A percentile compares a stretch with the other conserved stretches of the same genome.
phyloP scores from a whole-genome alignment of 2,797 vertebrate species.

The Takifugu ocellatus region DNA sequence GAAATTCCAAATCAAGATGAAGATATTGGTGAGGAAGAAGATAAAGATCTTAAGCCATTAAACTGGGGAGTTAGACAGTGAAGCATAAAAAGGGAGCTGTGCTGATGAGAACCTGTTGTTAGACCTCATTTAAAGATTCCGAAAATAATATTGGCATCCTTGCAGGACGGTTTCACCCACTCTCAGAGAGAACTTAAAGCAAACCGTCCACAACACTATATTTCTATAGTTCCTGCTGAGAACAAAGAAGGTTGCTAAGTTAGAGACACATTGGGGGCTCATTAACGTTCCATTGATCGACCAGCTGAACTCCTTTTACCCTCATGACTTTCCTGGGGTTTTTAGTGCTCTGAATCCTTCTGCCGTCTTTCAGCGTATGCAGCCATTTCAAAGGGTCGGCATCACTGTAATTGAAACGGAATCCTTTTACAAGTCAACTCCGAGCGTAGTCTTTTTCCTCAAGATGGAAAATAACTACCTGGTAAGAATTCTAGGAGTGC shows the following conservation, averaged over 20 bases:
- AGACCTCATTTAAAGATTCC: conserved; percentile 11
- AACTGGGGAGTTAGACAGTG: too few relatives aligned
- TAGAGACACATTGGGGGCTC: conserved; percentile 46
- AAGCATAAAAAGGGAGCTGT: too few relatives aligned
- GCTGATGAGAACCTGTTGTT: background rate
- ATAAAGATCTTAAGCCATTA: background rate
- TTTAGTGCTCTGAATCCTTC: conserved; percentile 11
- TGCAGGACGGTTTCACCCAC: conserved; percentile 14
- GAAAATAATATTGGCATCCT: conserved; percentile 4
- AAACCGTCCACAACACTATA: conserved; percentile 26
- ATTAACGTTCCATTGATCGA: conserved; percentile 51
- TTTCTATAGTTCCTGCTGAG: conserved; percentile 41
- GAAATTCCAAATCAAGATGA: too few relatives aligned
- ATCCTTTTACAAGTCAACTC: background rate
- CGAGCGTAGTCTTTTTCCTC: conserved; percentile 8
- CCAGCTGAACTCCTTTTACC: conserved; percentile 53
- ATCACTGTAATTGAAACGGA: conserved; percentile 16
- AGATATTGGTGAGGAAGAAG: too few relatives aligned
- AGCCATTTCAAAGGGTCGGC: conserved; percentile 8
- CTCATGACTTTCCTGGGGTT: conserved; percentile 18
- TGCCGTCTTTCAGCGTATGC: background rate
- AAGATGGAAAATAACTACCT: conserved; percentile 3
- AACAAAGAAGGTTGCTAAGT: conserved; percentile 45
- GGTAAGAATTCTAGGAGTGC: background rate
- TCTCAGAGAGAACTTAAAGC: conserved; percentile 26